Conservation (phyloP, 2,797 vertebrate genomes). For the Scarus forsteni region DNA sequence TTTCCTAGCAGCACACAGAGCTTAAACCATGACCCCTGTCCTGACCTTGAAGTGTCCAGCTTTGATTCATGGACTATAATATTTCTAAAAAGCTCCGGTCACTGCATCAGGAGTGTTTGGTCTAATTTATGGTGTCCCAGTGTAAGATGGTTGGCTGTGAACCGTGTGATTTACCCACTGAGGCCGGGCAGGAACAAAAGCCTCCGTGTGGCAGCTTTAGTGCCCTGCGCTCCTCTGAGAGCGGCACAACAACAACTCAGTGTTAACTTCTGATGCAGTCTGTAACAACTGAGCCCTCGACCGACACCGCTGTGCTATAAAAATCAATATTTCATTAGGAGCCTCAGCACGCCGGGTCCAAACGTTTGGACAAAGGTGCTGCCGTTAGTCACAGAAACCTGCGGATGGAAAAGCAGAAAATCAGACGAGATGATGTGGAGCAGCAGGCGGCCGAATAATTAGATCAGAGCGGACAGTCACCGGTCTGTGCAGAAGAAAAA, state of each 20-base stretch:
- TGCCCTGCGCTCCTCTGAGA: neutral
- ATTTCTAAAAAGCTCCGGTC: neutral
- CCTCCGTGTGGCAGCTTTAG: constrained; percentile 19
- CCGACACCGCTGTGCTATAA: constrained; percentile 41
- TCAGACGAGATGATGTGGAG: neutral
- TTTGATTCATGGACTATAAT: neutral
- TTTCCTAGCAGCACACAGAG: no score
- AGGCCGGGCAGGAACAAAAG: constrained; percentile 18
- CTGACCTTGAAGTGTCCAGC: neutral
- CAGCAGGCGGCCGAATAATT: neutral
- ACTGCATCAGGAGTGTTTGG: neutral
- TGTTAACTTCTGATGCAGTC: constrained; percentile 38
- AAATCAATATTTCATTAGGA: constrained; percentile 69
- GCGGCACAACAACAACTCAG: constrained; percentile 16
- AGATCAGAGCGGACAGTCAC: no score
- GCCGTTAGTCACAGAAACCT: neutral
- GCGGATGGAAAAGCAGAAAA: neutral
- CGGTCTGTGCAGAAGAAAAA: no score
- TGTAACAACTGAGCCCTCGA: constrained; percentile 11
- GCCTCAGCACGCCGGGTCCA: constrained; percentile 18
- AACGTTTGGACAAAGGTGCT: constrained; percentile 22
- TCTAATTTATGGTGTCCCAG: neutral
- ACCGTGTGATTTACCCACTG: constrained; percentile 10
- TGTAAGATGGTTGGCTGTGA: neutral
- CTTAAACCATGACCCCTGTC: no score